These are phyloP conservation scores for Mustelus asterias DNA, from an alignment of 2,113 vertebrate species.

Conservation along the genomic window DNA sequence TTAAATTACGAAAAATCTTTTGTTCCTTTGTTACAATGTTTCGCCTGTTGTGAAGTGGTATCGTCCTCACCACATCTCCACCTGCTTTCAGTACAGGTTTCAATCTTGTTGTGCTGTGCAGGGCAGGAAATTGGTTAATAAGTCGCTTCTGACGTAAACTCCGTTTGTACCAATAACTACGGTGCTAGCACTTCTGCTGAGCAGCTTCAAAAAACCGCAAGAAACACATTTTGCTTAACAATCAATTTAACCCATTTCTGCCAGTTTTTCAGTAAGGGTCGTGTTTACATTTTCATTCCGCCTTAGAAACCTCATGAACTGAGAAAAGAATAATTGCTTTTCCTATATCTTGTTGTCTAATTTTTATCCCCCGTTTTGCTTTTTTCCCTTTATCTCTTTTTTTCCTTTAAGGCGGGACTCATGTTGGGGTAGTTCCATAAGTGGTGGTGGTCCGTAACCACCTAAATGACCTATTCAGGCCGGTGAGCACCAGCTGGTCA, in stretches of 20 bases:
- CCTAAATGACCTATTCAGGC: background rate
- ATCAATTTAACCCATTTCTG: slow-evolving; percentile 24
- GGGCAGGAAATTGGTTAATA: slow-evolving; percentile 36
- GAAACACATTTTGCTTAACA: slow-evolving; percentile 32
- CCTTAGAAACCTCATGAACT: background rate
- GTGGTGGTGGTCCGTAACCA: background rate
- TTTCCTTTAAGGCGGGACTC: background rate
- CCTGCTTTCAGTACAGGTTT: background rate
- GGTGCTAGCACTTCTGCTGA: background rate
- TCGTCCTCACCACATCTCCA: background rate
- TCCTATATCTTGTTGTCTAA: background rate
- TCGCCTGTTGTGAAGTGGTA: slow-evolving; percentile 34
- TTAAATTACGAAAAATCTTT: background rate
- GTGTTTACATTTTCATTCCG: background rate
- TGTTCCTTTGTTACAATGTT: background rate
- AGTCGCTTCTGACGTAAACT: slow-evolving; percentile 27
- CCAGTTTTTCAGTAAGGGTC: background rate
- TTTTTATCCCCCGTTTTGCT: background rate
- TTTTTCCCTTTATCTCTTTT: background rate
- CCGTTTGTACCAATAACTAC: slow-evolving; percentile 7
- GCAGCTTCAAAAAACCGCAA: slow-evolving; percentile 35
- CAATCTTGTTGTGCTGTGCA: slow-evolving; percentile 2
- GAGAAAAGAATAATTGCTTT: background rate
- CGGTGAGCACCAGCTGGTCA: background rate
- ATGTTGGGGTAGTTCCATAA: background rate